Base-by-base conservation (phyloP, 2,797 vertebrate species). In the Centroberyx gerrardi region DNA sequence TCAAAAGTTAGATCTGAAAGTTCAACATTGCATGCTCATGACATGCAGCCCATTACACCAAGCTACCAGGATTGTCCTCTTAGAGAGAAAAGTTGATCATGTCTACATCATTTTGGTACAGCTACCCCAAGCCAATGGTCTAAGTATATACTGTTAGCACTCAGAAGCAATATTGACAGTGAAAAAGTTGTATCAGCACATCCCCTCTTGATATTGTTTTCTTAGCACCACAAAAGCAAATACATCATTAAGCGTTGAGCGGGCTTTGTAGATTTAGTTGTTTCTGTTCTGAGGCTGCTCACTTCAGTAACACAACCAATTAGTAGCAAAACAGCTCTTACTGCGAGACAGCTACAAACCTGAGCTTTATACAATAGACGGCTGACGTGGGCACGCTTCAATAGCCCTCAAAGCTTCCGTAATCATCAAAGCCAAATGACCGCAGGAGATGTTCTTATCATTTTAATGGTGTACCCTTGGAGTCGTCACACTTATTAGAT, bases 221-320 rank as follows among this genome's bases (percentile, higher is more conserved):
- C 18, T 69, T 75, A 65, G n/a, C 55, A 38, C 17, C 63, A 59
- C 51, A 72, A 70, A 83, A 72, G 59, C 48, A 81, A 59, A 74
- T 0, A 33, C 46, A 74, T 77, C 46, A 72, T 79, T 68, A 63
- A 59, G 54, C 56, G 70, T 0, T n/a, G 29, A 54, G 15, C 8
- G 55, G 52, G 14, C 60, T 79, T 72, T 69, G 55, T 51, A 44
- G 42, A 29, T 36, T 1, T 29, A 65, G 59, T 68, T 66, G 56
- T 74, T 29, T 72, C 44, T 67, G 12, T 79, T 76, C 7, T 78
- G 61, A 51, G 70, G 29, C 62, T n/a, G 55, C 46, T 72, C 22
- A 44, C 51, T 44, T 7, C 68, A 70, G 59, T 79, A 71, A 76
- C 36, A 22, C 69, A 51, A 38, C 68, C 85, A 80, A 88, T 88